phyloP scores from a whole-genome alignment of 2,113 vertebrate species.

The Pandion haliaetus region DNA sequence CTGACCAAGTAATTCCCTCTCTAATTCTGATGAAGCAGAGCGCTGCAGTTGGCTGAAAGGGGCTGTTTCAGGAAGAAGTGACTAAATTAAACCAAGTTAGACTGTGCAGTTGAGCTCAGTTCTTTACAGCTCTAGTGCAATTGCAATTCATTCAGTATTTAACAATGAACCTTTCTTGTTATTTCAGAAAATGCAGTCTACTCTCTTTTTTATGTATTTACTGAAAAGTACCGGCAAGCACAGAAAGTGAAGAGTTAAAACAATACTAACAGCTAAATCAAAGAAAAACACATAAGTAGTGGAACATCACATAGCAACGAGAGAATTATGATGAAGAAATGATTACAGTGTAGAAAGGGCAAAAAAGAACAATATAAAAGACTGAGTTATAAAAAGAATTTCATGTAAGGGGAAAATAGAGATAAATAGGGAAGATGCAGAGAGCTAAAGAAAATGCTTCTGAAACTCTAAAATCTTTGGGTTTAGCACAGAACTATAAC shows the following conservation, averaged over 20 bases:
- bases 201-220: background rate
- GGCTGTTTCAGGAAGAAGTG: background rate
- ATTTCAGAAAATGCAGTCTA: background rate
- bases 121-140: background rate
- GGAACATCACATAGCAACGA: background rate
- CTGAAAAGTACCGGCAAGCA: background rate
- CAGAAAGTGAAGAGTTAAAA: constrained; percentile 41
- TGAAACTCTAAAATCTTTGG: background rate
- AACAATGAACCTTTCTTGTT: background rate
- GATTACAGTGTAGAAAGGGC: constrained; percentile 42
- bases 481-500: background rate
- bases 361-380: constrained; percentile 42
- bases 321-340: constrained; percentile 42
- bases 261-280: constrained; percentile 27
- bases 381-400: constrained; percentile 44
- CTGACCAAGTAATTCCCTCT: background rate
- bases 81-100: background rate
- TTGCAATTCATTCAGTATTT: background rate
- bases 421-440: constrained; percentile 12
- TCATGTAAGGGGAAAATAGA: background rate
- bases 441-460: constrained; percentile 25
- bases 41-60: background rate
- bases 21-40: background rate
- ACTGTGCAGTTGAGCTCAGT: background rate
- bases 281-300: background rate